phyloP scores from a whole-genome alignment of 2,797 vertebrate species.

The Lophius americanus region DNA sequence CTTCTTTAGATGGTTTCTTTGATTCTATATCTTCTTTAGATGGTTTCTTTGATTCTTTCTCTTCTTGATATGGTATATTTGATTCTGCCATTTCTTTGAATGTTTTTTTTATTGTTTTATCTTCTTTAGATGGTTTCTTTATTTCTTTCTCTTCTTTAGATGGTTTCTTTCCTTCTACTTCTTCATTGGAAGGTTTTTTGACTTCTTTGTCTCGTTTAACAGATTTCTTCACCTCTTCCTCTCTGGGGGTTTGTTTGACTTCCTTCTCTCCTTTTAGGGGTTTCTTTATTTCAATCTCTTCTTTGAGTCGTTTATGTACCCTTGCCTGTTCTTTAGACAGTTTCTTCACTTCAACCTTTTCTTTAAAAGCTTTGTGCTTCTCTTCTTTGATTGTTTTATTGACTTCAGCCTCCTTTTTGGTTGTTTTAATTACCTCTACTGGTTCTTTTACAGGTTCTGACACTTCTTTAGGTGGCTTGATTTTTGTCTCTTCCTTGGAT shows the following conservation, averaged over 20 bases:
- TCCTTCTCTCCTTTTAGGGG: background rate
- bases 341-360: background rate
- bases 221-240: background rate
- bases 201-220: background rate
- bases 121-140: background rate
- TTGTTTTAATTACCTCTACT: background rate
- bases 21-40: background rate
- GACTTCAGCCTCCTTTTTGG: background rate
- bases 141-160: background rate
- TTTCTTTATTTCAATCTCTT: slow-evolving; percentile 1
- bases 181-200: rapidly evolving
- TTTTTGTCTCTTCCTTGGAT: background rate
- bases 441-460: background rate
- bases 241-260: background rate
- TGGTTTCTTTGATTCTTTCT: background rate
- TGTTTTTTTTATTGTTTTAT: background rate
- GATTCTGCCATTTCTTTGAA: too few relatives aligned
- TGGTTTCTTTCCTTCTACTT: background rate
- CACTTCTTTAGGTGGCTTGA: background rate
- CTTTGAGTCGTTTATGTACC: background rate
- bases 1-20: background rate
- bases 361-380: background rate
- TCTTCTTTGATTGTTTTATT: background rate
- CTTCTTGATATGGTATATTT: background rate
- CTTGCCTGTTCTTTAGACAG: background rate